Conservation (phyloP, 2,797 vertebrate species). For the Syngnathus acus region DNA sequence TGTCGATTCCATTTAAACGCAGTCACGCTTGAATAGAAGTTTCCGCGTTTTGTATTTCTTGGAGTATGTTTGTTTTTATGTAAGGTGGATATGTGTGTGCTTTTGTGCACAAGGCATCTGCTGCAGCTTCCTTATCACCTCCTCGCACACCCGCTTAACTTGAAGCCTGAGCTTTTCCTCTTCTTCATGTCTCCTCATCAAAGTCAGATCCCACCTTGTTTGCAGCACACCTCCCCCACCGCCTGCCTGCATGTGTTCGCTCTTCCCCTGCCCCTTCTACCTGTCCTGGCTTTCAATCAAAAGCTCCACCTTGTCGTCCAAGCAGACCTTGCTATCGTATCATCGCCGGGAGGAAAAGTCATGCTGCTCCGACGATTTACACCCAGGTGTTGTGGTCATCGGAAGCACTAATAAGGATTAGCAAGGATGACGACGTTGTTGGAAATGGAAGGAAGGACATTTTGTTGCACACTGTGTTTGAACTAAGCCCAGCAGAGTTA, state of each 20-base stretch:
- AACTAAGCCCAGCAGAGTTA: not conserved
- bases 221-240: constrained; percentile 19
- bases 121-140: constrained; percentile 63
- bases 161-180: constrained; percentile 56
- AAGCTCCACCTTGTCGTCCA: constrained; percentile 39
- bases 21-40: constrained; percentile 8
- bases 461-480: not conserved
- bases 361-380: constrained; percentile 15
- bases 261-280: constrained; percentile 20
- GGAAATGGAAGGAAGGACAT: not conserved
- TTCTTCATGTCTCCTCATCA: constrained; percentile 72
- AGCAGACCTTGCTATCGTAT: constrained; percentile 41
- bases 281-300: constrained; percentile 53
- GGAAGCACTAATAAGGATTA: constrained; percentile 36
- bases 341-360: constrained; percentile 34
- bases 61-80: constrained; percentile 36
- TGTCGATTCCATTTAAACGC: too few species aligned
- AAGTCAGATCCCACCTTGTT: constrained; percentile 59
- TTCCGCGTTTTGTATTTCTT: constrained; percentile 32
- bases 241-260: constrained; percentile 30
- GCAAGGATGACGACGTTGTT: constrained; percentile 30
- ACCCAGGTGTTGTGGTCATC: constrained; percentile 21
- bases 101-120: constrained; percentile 51
- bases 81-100: constrained; percentile 12
- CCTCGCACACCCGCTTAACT: constrained; percentile 74